These are phyloP conservation scores for Cosmia pyralina DNA, from an alignment of 2,888 invertebrate species.

Conservation along the genomic window DNA sequence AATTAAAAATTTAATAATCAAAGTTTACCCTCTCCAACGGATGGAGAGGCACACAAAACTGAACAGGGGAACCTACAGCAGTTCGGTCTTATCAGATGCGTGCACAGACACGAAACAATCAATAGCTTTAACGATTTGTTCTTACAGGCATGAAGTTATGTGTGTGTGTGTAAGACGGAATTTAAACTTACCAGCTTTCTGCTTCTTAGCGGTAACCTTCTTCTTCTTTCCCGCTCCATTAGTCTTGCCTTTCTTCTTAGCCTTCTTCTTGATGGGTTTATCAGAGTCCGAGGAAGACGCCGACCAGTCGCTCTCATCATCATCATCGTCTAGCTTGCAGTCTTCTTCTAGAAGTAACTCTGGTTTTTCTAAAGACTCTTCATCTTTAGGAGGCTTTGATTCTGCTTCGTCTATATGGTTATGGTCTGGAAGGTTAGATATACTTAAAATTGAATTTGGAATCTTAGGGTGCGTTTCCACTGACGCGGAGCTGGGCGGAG, in stretches of 20 bases:
- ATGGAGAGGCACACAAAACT: too few species aligned
- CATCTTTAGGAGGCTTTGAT: conserved; percentile 72
- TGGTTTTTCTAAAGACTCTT: conserved; percentile 27
- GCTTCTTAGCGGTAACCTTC: conserved; percentile 66
- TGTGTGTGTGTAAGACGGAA: not conserved
- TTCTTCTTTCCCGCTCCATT: conserved; percentile 75
- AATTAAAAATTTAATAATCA: too few species aligned
- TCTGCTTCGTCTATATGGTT: conserved; percentile 62
- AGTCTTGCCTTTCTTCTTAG: conserved; percentile 70
- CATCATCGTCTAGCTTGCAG: conserved; percentile 53
- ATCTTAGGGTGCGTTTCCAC: not conserved
- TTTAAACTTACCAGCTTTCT: conserved; percentile 54
- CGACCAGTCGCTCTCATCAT: conserved; percentile 74
- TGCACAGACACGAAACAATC: too few species aligned
- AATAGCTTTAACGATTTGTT: too few species aligned
- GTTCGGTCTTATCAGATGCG: too few species aligned
- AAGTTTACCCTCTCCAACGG: too few species aligned
- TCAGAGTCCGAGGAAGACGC: conserved; percentile 82
- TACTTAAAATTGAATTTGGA: not conserved
- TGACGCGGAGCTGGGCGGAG: too few species aligned
- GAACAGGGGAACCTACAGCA: too few species aligned
- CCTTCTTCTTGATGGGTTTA: conserved; percentile 80
- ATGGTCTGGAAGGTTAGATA: not conserved
- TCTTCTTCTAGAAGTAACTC: conserved; percentile 62
- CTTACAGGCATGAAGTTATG: too few species aligned